Evolutionary conservation across 2,113 vertebrate species (phyloP).

Genomic region (Mirza zaza): DNA sequence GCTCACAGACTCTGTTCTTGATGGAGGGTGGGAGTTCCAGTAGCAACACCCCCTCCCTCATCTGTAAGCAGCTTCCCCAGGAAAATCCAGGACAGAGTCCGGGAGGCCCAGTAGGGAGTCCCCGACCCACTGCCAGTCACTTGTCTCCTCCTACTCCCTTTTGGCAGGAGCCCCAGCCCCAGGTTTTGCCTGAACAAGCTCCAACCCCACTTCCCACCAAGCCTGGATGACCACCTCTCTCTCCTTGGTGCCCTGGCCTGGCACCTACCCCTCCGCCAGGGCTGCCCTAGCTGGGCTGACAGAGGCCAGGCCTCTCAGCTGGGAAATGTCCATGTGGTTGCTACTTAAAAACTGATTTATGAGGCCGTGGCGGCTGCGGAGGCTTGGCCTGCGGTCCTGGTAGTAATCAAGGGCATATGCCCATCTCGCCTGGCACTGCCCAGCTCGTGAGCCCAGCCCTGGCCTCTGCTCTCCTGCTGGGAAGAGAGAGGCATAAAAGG

Average conservation of each 20-base stretch:
- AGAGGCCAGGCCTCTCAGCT: constrained; percentile 79
- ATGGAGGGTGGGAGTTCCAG: background rate
- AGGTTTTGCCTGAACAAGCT: background rate
- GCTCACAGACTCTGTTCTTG: background rate
- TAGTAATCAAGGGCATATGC: constrained; percentile 83
- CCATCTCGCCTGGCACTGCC: constrained; percentile 83
- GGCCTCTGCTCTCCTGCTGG: constrained; percentile 76
- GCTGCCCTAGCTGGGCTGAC: constrained; percentile 59
- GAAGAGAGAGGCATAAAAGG: constrained; percentile 52
- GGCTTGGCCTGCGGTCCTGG: constrained; percentile 84
- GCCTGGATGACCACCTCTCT: constrained; percentile 20
- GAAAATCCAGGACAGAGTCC: background rate
- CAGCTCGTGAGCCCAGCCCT: constrained; percentile 75
- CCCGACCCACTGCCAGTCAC: background rate
- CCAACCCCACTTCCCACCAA: background rate
- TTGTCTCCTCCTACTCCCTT: background rate
- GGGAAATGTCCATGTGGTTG: constrained; percentile 85
- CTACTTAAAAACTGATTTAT: constrained; percentile 87
- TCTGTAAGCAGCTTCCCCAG: background rate
- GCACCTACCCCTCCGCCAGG: constrained; percentile 60
- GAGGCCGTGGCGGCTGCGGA: constrained; percentile 79
- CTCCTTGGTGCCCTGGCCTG: constrained; percentile 39
- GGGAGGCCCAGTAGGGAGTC: background rate
- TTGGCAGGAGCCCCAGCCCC: background rate
- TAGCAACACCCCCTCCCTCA: background rate